Evolutionary conservation across 2,888 invertebrate genomes (phyloP), one percentile per base, ranked within the genome.

Genomic region (Serripes groenlandicus): DNA sequence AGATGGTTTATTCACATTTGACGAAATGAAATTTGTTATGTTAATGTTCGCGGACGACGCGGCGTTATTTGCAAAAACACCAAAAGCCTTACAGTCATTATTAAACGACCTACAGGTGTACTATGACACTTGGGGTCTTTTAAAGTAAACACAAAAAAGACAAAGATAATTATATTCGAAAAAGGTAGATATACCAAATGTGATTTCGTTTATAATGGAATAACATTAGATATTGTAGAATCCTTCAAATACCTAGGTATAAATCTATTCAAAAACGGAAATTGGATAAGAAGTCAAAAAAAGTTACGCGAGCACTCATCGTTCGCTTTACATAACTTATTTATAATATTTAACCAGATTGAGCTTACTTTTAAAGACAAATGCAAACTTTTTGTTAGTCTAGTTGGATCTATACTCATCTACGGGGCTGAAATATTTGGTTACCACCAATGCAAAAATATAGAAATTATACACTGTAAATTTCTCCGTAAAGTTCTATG

Each of bases 181-280:
- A 23, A 56, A 26, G 73, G 60, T n/a, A 28, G 35, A 58, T 26
- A 73, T 42, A 73, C 56, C 21, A 11, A 58, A 15, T 73, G 28
- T 73, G 28, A 60, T 73, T 60, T 73, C 28, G 23, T 11, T 26
- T 28, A 60, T 4, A 35, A 62, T 26, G 21, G 26, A 7, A 9
- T 21, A 56, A 23, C 15, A 3, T 23, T 58, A 34, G 54, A 72
- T 35, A 64, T 64, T 35, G 77, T 71, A 7, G 30, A 1, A 1
- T 28, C 60, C 4, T 78, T 78, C n/a, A 78, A 72, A 72, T 78
- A 72, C 54, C 30, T 78, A 3, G 62, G 72, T 9, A 49, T 72
- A 21, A 23, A 62, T 28, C 26, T 78, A 37, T 64, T 70, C 30
- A 77, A 77, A 64, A 78, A 72, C 52, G 72, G 66, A 5, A 37